A percentile compares a stretch with the other conserved stretches of the same genome.
Evolutionary conservation across 2,888 invertebrate species (phyloP).

Genomic region (Spilarctia lutea): DNA sequence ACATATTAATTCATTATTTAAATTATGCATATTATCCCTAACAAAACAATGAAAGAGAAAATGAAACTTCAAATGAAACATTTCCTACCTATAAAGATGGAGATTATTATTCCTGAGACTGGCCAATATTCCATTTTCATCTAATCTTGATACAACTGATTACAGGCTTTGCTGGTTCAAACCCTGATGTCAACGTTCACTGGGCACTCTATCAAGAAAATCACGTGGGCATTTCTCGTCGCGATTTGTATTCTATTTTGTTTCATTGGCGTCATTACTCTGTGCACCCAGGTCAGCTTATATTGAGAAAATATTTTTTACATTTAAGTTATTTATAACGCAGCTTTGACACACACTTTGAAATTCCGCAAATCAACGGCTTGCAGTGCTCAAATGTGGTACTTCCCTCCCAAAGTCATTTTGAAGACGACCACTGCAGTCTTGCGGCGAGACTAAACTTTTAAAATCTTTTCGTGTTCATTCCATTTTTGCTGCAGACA

Average conservation of each 20-base stretch:
- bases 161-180: constrained; percentile 74
- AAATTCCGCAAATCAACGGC: no score
- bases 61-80: no score
- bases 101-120: not conserved
- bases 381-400: no score
- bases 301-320: not conserved
- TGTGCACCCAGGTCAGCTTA: constrained; percentile 74
- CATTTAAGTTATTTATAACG: not conserved
- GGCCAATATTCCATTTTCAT: not conserved
- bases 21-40: not conserved
- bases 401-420: no score
- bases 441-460: no score
- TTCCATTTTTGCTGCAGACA: no score
- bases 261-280: constrained; percentile 72
- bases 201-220: constrained; percentile 71
- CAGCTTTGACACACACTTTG: not conserved
- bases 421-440: no score
- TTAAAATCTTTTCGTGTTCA: no score
- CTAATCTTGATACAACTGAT: constrained; percentile 4
- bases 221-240: constrained; percentile 76
- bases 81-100: not conserved
- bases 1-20: not conserved
- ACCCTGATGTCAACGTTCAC: constrained; percentile 79
- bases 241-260: constrained; percentile 70
- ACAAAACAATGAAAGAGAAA: no score